These are phyloP conservation scores for Pelusios castaneus DNA, from an alignment of 2,113 vertebrate species.

Conservation along the genomic window DNA sequence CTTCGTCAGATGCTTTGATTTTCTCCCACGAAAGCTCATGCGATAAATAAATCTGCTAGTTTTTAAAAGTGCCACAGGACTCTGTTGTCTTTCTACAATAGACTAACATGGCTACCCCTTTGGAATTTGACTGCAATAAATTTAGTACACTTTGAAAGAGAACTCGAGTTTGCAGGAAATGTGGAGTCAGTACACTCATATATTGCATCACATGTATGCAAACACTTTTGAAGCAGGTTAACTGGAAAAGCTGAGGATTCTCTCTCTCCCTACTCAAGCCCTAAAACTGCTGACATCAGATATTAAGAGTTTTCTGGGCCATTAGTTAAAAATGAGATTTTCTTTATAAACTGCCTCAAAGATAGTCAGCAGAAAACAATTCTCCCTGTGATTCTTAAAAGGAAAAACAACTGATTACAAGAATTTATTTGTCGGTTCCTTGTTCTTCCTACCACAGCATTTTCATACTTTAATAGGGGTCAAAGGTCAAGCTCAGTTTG, in stretches of 20 bases:
- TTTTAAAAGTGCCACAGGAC: too few relatives aligned
- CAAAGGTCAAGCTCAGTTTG: constrained; percentile 74
- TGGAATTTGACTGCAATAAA: not conserved
- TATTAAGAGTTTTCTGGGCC: not conserved
- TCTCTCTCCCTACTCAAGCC: not conserved
- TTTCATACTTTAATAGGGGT: constrained; percentile 72
- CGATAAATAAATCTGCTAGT: too few relatives aligned
- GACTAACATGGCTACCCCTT: too few relatives aligned
- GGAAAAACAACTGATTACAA: constrained; percentile 66
- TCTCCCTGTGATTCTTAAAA: constrained; percentile 36
- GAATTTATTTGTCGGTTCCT: constrained; percentile 61
- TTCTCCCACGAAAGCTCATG: too few relatives aligned
- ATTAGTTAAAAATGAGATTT: constrained; percentile 38
- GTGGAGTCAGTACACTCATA: not conserved
- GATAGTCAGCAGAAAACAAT: constrained; percentile 55
- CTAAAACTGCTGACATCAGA: not conserved
- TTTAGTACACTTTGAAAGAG: not conserved
- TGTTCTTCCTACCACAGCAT: constrained; percentile 69
- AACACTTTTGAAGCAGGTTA: not conserved
- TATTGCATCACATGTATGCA: not conserved
- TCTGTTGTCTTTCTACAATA: too few relatives aligned
- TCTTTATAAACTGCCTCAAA: not conserved
- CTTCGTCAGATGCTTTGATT: too few relatives aligned
- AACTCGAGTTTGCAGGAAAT: not conserved
- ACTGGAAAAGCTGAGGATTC: not conserved